Percentiles rank a stretch among this genome's conserved stretches.
Conservation (phyloP, 2,888 invertebrate species). For the Morpho helenor region DNA sequence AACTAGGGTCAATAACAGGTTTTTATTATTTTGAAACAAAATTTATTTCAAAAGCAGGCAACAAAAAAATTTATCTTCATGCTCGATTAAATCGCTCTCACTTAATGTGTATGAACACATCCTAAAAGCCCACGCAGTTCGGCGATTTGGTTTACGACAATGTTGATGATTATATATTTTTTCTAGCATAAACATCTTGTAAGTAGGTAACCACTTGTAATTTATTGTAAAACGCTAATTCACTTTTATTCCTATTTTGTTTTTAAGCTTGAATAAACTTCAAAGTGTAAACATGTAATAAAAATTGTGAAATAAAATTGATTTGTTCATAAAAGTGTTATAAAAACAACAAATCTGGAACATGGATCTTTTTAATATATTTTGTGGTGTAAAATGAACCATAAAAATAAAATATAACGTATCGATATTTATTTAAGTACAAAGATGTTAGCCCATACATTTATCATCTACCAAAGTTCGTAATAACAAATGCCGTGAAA, state of each 20-base stretch:
- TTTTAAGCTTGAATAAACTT: slow-evolving; percentile 27
- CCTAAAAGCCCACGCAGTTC: slow-evolving; percentile 21
- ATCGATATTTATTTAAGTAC: not conserved
- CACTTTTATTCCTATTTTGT: slow-evolving; percentile 26
- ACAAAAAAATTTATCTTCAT: not conserved
- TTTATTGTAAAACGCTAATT: slow-evolving; percentile 24
- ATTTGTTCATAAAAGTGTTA: slow-evolving; percentile 17
- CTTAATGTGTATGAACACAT: slow-evolving; percentile 3
- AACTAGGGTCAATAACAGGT: too few relatives aligned
- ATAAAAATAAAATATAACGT: slow-evolving; percentile 1
- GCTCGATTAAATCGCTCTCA: slow-evolving; percentile 3
- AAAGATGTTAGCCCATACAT: too few relatives aligned
- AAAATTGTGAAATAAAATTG: slow-evolving; percentile 19
- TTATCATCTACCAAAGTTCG: too few relatives aligned
- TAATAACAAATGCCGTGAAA: too few relatives aligned
- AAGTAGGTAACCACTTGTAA: slow-evolving; percentile 25
- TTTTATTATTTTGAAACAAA: too few relatives aligned
- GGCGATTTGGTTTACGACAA: slow-evolving; percentile 28
- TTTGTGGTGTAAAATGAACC: slow-evolving; percentile 6
- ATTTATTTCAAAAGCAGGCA: too few relatives aligned
- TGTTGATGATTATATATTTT: slow-evolving; percentile 27
- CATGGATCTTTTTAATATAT: slow-evolving; percentile 11
- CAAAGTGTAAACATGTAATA: slow-evolving; percentile 23
- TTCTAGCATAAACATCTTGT: slow-evolving; percentile 24
- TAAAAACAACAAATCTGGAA: slow-evolving; percentile 45